Evolutionary conservation across 2,113 vertebrate genomes (phyloP), one percentile per base, ranked within the genome.

Genomic region (Hepsetus odoe): DNA sequence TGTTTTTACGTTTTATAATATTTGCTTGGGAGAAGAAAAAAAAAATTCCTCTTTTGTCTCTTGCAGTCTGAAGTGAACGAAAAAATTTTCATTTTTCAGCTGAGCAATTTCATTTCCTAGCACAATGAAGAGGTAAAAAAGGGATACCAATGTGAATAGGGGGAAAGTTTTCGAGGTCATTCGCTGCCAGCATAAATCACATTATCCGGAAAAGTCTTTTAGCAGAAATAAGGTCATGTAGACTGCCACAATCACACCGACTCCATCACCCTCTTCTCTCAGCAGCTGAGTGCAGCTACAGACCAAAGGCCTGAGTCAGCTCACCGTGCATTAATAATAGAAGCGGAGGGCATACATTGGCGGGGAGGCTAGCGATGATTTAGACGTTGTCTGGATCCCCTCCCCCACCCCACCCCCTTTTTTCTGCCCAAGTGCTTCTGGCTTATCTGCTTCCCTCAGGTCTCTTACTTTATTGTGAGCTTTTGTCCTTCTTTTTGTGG

Each of bases 311-410:
- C 89, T 91, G 90, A 93, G 88, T 83, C 90, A 88, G 89, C 90
- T 89, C 80, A 82, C 85, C 79, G 44, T 82, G 79, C 82, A 89
- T 90, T 87, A 92, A 92, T 90, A 92, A 92, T 90, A 86, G 88
- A 91, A 70, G 72, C 79, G 32, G 82, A 80, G 88, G 84, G 89
- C 85, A 89, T 86, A 88, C 84, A 73, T 83, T 64, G 74, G 70
- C 26, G 53, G 42, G 44, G 56, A 35, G 53, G 69, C 44, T 64
- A 53, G 61, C 24, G 38, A 77, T 80, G 84, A 85, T 82, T 82
- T 74, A 85, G 80, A 72, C 42, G 40, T 83, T 67, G 72, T 76
- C 69, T 76, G 46, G 77, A 64, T 79, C 51, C 74, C 49, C 70
- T 56, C 72, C 26, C 20, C 30, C 30, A 38, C 35, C 13, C 51